Percentiles rank a stretch among this genome's conserved stretches.
Conservation (phyloP, 2,797 vertebrate genomes). For the Clarias pachynema region DNA sequence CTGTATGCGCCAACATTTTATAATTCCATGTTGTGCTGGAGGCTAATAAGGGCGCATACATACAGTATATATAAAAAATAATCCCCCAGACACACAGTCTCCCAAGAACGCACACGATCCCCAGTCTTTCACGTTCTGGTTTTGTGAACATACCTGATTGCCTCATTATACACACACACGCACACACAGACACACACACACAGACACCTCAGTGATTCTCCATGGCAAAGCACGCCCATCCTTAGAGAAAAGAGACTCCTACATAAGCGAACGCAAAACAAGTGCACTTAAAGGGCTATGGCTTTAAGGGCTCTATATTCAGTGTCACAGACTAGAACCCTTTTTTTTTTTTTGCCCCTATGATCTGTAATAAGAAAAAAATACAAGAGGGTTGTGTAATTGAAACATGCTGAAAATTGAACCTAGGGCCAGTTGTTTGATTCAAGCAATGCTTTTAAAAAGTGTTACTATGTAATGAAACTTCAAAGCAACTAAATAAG, state of each 20-base stretch:
- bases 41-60: slow-evolving; percentile 1
- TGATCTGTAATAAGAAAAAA: neutral
- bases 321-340: neutral
- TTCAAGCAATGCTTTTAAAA: neutral
- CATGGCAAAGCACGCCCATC: slow-evolving; percentile 27
- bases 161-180: slow-evolving; percentile 7
- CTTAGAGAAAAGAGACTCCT: slow-evolving; percentile 3
- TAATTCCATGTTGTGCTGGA: neutral
- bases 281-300: slow-evolving; percentile 20
- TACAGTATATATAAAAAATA: neutral
- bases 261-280: slow-evolving; percentile 17
- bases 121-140: neutral
- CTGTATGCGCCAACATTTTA: neutral
- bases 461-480: neutral
- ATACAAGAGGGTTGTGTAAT: neutral
- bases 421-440: neutral
- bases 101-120: slow-evolving; percentile 9
- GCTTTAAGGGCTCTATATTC: neutral
- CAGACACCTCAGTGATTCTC: neutral
- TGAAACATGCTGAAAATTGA: neutral
- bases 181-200: neutral
- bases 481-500: neutral
- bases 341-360: neutral
- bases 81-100: neutral
- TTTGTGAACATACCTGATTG: neutral